These are phyloP conservation scores for Discoglossus pictus DNA, from an alignment of 2,797 vertebrate species.

Conservation along the genomic window DNA sequence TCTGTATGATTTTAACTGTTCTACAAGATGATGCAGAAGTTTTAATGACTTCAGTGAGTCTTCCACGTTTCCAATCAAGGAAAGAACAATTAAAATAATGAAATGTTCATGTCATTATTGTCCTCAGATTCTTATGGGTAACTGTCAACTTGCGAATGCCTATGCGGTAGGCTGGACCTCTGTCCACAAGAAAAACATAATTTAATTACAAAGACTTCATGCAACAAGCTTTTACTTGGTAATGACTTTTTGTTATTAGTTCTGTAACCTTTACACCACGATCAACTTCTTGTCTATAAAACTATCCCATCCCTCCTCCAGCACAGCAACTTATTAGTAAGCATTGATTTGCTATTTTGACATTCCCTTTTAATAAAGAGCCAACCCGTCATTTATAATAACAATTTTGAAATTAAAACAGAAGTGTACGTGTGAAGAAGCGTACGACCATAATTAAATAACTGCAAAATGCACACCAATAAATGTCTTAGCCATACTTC, in stretches of 20 bases:
- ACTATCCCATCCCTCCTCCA: background rate
- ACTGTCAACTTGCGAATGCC: conserved; percentile 41
- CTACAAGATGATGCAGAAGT: too few species aligned
- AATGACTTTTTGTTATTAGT: conserved; percentile 27
- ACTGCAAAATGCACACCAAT: conserved; percentile 9
- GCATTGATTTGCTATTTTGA: conserved; percentile 19
- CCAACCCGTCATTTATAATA: conserved; percentile 12
- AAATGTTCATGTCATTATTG: conserved; percentile 34
- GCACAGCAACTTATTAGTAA: background rate
- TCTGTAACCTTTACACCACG: conserved; percentile 17
- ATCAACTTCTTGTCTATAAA: background rate
- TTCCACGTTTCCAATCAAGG: conserved; percentile 30
- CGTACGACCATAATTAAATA: conserved; percentile 20
- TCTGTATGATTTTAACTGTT: too few species aligned
- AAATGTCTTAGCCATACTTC: background rate
- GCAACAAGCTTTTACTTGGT: conserved; percentile 4
- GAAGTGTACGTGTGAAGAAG: background rate
- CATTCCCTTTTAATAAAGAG: background rate
- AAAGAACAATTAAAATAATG: conserved; percentile 41
- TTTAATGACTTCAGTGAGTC: too few species aligned
- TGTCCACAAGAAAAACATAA: conserved; percentile 31
- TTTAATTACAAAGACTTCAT: conserved; percentile 23
- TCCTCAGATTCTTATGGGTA: conserved; percentile 31
- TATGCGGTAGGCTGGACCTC: conserved; percentile 27
- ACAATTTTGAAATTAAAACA: conserved; percentile 21